Base-by-base conservation (phyloP, 1,140 invertebrate species). In the Trachymyrmex septentrionalis region DNA sequence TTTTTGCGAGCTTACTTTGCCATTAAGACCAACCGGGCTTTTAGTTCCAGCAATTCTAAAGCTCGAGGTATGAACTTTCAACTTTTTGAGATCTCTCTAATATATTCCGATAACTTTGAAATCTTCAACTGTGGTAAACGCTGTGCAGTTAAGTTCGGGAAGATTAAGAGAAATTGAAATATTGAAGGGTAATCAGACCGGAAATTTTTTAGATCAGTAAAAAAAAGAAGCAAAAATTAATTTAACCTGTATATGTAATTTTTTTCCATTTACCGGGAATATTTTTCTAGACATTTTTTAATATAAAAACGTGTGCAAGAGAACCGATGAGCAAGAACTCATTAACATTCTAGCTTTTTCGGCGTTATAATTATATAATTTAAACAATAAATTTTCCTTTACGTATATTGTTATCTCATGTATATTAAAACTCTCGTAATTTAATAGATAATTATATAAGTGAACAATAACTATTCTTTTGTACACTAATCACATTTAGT, bases 51-150 rank as follows among this genome's bases (percentile, higher is more conserved):
- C 48, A 7, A 61, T 61, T 61, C 19, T 73, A 38, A 73, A 71
- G 34, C 55, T 57, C 10, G 27, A 44, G 12, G n/a, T 48, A 55
- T 48, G 14, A 53, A 38, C 57, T 59, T 55, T 21, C 64, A 69
- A 44, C 9, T 44, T 44, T 44, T 63, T 38, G 50, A 48, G 59
- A 77, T 71, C 66, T 55, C 5, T 16, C 77, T 69, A 81, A 69
- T 81, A 27, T 78, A 78, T 78, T 78, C 38, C 24, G 61, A 78
- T 55, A 80, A 69, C 48, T 80, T 69, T 24, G 27, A 44, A 81
- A 81, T 38, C 12, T 69, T 69, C n/a, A 30, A 67, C 27, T n/a
- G 44, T 3, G 1, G n/a, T 55, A 81, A 30, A 21, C 48, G n/a
- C 24, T 16, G 57, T 63, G 34, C 38, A n/a, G 9, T 81, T 55